Evolutionary conservation across 2,797 vertebrate genomes (phyloP).

Genomic region (Lacerta viridis): DNA sequence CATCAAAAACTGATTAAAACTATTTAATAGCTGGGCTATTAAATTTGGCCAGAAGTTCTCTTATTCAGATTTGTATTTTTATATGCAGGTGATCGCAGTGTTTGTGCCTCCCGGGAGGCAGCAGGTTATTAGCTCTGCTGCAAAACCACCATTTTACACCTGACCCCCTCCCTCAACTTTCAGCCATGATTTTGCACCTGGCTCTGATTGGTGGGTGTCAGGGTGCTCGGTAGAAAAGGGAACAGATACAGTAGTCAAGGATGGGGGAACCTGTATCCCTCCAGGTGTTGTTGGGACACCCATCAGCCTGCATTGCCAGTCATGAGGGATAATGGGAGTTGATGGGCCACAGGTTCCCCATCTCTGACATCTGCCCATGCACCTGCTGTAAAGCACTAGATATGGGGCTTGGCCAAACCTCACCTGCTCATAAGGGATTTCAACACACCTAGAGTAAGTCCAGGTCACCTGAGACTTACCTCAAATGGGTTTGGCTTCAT

Average conservation of each 20-base stretch:
- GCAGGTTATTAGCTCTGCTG: neutral
- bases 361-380: neutral
- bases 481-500: neutral
- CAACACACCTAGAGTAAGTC: neutral
- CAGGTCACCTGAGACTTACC: neutral
- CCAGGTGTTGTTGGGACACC: too few species aligned
- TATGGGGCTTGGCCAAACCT: neutral
- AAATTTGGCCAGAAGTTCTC: neutral
- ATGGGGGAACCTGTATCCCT: too few species aligned
- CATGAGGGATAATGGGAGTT: too few species aligned
- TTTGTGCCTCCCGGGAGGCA: neutral
- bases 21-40: too few species aligned
- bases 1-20: too few species aligned
- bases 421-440: neutral
- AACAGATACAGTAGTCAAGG: neutral
- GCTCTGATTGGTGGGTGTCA: neutral
- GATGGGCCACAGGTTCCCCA: too few species aligned
- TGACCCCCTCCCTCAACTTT: neutral
- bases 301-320: too few species aligned
- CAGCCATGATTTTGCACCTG: neutral
- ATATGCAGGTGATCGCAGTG: neutral
- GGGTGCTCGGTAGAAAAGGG: neutral
- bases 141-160: neutral
- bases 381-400: neutral
- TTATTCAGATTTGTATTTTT: neutral